Evolutionary conservation across 2,888 invertebrate genomes (phyloP), one percentile per base, ranked within the genome.

Genomic region (Parasteatoda lunata): DNA sequence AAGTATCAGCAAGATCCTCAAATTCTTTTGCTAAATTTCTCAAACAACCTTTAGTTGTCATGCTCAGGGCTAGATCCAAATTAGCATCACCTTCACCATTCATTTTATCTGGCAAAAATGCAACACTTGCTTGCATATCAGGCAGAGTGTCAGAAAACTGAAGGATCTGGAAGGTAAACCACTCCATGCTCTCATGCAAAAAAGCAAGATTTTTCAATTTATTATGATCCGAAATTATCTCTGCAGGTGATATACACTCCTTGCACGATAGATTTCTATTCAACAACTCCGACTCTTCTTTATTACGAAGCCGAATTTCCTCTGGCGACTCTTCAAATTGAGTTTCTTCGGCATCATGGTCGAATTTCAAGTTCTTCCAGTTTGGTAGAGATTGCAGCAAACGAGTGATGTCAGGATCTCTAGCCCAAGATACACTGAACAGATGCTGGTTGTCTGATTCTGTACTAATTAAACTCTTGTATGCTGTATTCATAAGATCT

Each of bases 381-480:
- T 96, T 97, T 0, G 97, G 97, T 78, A 97, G 92, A 47, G 95
- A 95, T 92, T 95, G 97, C 90, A 98, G 94, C 92, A 98, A 97
- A 79, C 98, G 93, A 91, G 96, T 97, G 88, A 98, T 98, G 91
- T 98, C 98, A 90, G 97, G 97, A 92, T 98, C 98, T 90, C 97
- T 96, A 0, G 98, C 94, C 98, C 98, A 97, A 11, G 95, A 94
- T 0, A 96, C 96, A 90, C 96, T 96, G 90, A 96, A 95, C 85
- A 97, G 95, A 88, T 95, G 93, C 90, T 96, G 96, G 91, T 96
- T 96, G 0, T 80, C 80, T 9, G 95, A 70, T 54, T 85, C 85
- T 11, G 85, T 30, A 65, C 76, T 70, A 5, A 80, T 80, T 11
- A 85, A 77, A 54, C 92, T 91, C 88, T 94, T 93, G 91, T 96